A percentile compares a stretch with the other conserved stretches of the same genome.
Conservation (phyloP, 2,797 vertebrate genomes). For the Pangasius djambal region DNA sequence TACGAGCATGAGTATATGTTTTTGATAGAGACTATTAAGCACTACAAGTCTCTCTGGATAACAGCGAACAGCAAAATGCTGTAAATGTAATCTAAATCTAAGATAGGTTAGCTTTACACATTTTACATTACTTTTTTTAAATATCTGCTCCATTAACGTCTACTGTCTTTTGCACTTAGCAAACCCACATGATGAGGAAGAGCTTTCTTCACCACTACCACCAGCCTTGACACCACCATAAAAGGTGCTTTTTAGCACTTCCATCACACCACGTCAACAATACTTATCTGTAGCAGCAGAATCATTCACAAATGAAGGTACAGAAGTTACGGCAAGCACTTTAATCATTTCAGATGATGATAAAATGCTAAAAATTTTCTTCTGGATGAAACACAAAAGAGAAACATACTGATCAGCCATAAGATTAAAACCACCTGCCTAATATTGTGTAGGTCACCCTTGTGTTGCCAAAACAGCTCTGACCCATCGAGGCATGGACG, state of each 20-base stretch:
- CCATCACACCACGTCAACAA: not conserved
- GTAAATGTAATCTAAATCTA: not conserved
- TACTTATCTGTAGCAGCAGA: not conserved
- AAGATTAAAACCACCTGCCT: too few species aligned
- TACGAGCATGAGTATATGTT: not conserved
- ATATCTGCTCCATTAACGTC: not conserved
- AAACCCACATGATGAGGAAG: not conserved
- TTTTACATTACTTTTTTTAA: not conserved
- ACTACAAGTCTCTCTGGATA: not conserved
- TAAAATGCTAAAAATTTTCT: not conserved
- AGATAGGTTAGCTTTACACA: not conserved
- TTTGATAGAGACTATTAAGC: not conserved
- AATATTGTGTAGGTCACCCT: too few species aligned
- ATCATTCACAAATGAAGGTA: not conserved
- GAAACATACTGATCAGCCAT: not conserved
- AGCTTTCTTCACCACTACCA: not conserved
- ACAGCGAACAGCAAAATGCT: not conserved
- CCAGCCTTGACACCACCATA: not conserved
- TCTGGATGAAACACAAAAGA: not conserved
- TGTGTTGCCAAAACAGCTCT: too few species aligned
- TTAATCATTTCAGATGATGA: not conserved
- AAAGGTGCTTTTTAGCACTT: not conserved
- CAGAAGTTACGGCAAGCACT: too few species aligned
- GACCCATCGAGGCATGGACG: too few species aligned
- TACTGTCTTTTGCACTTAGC: too few species aligned